phyloP scores from a whole-genome alignment of 2,113 vertebrate species.

The Gobio gobio region DNA sequence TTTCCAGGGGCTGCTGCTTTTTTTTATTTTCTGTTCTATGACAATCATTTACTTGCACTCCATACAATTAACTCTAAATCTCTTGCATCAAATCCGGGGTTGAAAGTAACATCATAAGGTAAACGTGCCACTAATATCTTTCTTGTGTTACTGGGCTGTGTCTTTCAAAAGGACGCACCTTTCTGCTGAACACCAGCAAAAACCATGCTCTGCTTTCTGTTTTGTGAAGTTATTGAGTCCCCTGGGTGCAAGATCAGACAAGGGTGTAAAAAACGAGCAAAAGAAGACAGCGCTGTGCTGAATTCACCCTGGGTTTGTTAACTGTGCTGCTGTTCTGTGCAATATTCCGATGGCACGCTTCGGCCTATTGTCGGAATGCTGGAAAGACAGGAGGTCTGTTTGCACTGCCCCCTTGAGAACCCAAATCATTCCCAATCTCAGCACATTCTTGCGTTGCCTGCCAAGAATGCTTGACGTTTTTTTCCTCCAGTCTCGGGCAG shows the following conservation, averaged over 20 bases:
- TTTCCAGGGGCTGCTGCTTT: not conserved
- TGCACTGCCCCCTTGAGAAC: constrained; percentile 44
- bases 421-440: constrained; percentile 56
- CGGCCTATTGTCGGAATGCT: constrained; percentile 34
- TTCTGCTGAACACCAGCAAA: constrained; percentile 31
- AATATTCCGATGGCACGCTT: constrained; percentile 37
- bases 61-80: not conserved
- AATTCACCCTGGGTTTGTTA: constrained; percentile 15
- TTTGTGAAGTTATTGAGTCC: constrained; percentile 33
- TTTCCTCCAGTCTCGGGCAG: not conserved
- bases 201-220: constrained; percentile 21
- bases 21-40: not conserved
- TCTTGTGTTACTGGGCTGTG: not conserved
- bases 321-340: constrained; percentile 12
- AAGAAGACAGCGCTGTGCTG: constrained; percentile 1
- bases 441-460: constrained; percentile 49
- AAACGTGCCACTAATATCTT: not conserved
- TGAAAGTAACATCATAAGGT: not conserved
- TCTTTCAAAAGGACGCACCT: constrained; percentile 21
- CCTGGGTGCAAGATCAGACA: constrained; percentile 17
- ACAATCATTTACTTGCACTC: not conserved
- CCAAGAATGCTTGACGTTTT: constrained; percentile 55
- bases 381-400: constrained; percentile 41
- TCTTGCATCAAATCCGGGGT: not conserved
- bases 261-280: not conserved